These are phyloP conservation scores for Erinaceus europaeus DNA, from an alignment of 2,113 vertebrate species.

Conservation along the genomic window DNA sequence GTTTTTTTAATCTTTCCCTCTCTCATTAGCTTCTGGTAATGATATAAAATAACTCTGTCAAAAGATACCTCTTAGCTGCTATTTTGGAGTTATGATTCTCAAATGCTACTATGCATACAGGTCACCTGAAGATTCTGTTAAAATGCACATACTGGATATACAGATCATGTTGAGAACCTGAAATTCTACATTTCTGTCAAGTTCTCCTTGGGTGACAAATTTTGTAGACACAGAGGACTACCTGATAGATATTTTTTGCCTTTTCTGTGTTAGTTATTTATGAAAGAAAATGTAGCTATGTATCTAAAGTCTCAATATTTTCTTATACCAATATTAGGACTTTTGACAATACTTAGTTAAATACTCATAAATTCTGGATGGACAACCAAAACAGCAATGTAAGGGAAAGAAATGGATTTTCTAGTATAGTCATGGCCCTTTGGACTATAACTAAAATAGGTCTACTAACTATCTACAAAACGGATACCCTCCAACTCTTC, in stretches of 20 bases:
- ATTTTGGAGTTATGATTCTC: neutral
- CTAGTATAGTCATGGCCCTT: too few species aligned
- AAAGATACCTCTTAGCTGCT: neutral
- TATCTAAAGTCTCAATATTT: neutral
- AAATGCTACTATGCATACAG: neutral
- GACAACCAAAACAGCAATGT: neutral
- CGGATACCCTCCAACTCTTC: too few species aligned
- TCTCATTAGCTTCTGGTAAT: neutral
- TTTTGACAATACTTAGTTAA: neutral
- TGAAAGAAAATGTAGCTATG: slow-evolving; percentile 3
- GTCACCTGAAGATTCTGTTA: neutral
- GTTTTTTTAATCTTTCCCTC: slow-evolving; percentile 5
- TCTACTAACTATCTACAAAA: too few species aligned
- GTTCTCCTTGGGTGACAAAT: neutral
- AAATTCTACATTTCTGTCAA: neutral
- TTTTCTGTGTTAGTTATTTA: slow-evolving; percentile 16
- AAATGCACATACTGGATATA: neutral
- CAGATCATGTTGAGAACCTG: neutral
- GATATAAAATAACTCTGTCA: neutral
- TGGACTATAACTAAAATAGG: too few species aligned
- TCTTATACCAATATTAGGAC: neutral
- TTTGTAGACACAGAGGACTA: neutral
- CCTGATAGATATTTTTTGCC: neutral
- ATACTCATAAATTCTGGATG: neutral
- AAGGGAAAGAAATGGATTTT: too few species aligned